A percentile compares a stretch with the other conserved stretches of the same genome.
Conservation (phyloP, 35 echinoderm and acorn worm genomes). For the Apostichopus californicus region DNA sequence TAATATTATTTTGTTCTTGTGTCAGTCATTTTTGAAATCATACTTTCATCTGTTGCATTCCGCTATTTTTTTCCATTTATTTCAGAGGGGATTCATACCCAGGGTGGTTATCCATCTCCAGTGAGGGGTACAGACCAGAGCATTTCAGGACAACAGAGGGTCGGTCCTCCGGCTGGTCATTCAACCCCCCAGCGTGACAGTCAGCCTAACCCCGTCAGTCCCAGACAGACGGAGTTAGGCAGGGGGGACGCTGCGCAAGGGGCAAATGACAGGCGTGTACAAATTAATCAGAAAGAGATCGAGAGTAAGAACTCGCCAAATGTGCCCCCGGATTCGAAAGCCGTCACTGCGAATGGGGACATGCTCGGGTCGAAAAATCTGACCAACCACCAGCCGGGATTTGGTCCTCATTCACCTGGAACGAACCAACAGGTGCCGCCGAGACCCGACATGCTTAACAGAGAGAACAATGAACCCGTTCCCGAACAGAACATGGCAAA, state of each 20-base stretch:
- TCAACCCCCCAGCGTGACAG: background rate
- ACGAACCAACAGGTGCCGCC: background rate
- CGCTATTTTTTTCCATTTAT: background rate
- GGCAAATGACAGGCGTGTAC: background rate
- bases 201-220: slow-evolving; percentile 12
- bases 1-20: too few species aligned
- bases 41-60: too few species aligned
- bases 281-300: background rate
- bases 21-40: too few species aligned
- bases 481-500: background rate
- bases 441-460: background rate
- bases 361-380: background rate
- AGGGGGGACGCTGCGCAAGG: slow-evolving; percentile 17
- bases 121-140: background rate
- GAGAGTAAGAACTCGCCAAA: background rate
- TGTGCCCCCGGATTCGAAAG: background rate
- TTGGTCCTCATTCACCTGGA: background rate
- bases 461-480: slow-evolving; percentile 7
- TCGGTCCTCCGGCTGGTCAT: background rate
- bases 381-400: background rate
- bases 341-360: slow-evolving; percentile 21
- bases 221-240: background rate
- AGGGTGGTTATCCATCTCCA: background rate
- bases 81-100: background rate
- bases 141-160: background rate